Evolutionary conservation across 2,113 vertebrate genomes (phyloP).

Genomic region (Crotophaga sulcirostris): DNA sequence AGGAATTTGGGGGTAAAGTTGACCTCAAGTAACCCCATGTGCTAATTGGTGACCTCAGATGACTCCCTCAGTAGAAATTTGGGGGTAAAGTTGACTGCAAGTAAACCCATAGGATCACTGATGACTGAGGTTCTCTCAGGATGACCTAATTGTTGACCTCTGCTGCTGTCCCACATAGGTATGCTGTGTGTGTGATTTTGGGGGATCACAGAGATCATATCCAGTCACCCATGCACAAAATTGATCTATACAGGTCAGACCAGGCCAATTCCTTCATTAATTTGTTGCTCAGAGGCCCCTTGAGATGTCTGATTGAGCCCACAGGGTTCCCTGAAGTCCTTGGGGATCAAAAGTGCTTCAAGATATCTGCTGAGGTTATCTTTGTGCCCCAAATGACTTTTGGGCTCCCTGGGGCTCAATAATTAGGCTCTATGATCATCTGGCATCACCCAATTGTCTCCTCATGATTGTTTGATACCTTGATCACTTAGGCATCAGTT

Average conservation of each 20-base stretch:
- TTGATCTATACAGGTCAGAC: neutral
- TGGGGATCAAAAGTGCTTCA: neutral
- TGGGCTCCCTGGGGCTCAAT: neutral
- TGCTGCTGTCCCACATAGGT: rapidly evolving
- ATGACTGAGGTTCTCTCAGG: too few species aligned
- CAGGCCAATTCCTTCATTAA: too few species aligned
- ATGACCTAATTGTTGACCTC: too few species aligned
- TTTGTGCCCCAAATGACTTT: neutral
- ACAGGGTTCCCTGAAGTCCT: neutral
- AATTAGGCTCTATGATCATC: neutral
- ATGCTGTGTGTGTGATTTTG: neutral
- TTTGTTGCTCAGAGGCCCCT: neutral
- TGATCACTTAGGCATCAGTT: too few species aligned
- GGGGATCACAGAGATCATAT: too few species aligned
- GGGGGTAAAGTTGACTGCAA: neutral
- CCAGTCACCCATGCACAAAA: rapidly evolving
- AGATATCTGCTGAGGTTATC: neutral
- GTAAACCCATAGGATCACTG: too few species aligned
- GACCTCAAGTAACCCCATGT: neutral
- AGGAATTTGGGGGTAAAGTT: neutral
- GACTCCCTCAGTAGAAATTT: neutral
- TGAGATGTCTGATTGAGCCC: too few species aligned
- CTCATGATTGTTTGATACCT: neutral
- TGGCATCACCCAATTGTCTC: neutral
- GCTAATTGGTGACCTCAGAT: neutral